phyloP scores from a whole-genome alignment of 2,113 vertebrate species.

The Neofelis nebulosa region DNA sequence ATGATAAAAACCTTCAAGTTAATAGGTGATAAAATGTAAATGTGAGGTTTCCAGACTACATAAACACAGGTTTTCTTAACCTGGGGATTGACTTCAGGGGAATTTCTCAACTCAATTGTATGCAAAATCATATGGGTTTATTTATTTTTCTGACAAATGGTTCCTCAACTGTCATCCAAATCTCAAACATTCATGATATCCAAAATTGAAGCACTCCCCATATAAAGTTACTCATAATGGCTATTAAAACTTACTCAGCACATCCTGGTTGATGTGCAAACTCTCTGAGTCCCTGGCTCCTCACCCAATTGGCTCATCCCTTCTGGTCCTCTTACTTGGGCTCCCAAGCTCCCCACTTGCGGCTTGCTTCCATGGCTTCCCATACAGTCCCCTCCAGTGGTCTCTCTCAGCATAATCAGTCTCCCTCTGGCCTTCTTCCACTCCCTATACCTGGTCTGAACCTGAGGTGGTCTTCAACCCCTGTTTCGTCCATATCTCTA shows the following conservation, averaged over 20 bases:
- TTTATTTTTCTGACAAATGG: background rate
- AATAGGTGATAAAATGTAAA: background rate
- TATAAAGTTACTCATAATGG: background rate
- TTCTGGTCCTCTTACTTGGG: background rate
- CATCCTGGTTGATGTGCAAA: background rate
- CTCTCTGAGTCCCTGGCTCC: background rate
- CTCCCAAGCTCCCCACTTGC: background rate
- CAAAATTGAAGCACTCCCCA: background rate
- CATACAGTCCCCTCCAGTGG: fast-evolving
- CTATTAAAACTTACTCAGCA: background rate
- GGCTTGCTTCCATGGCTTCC: background rate
- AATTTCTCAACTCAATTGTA: background rate
- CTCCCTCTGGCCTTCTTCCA: background rate
- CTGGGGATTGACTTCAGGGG: background rate
- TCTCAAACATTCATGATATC: background rate
- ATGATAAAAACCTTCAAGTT: background rate
- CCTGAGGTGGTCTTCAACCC: background rate
- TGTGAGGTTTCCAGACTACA: background rate
- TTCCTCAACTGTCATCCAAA: background rate
- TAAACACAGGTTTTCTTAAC: background rate
- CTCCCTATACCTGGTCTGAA: background rate
- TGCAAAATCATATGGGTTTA: background rate
- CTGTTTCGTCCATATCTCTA: background rate
- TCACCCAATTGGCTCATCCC: background rate
- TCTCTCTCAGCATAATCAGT: background rate